These are phyloP conservation scores for Trinectes maculatus DNA, from an alignment of 2,113 vertebrate genomes.

Conservation along the genomic window DNA sequence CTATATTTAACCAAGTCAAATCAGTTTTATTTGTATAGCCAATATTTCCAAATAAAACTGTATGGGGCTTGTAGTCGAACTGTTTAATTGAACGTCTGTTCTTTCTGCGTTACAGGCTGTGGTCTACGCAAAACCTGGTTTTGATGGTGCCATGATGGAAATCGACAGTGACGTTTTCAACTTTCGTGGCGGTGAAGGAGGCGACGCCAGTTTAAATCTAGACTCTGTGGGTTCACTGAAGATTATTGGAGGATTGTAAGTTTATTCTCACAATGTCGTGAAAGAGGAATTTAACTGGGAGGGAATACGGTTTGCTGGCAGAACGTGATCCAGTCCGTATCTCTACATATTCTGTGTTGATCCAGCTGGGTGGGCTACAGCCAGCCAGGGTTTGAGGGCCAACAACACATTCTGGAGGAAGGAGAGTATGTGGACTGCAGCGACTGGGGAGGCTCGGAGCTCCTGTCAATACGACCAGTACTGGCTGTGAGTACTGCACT, in stretches of 20 bases:
- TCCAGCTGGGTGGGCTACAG: constrained; percentile 92
- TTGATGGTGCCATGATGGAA: constrained; percentile 86
- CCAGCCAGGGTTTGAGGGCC: constrained; percentile 88
- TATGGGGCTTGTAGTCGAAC: too few species aligned
- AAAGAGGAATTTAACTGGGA: too few species aligned
- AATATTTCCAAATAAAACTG: too few species aligned
- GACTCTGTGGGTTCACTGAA: constrained; percentile 87
- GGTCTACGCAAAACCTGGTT: constrained; percentile 89
- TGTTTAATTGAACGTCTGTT: not conserved
- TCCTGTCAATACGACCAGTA: constrained; percentile 87
- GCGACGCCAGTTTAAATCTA: constrained; percentile 4
- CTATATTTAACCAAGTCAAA: too few species aligned
- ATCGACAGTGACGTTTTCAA: constrained; percentile 84
- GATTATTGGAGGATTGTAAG: constrained; percentile 92
- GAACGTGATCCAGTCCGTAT: constrained; percentile 1
- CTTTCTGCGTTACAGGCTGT: constrained; percentile 77
- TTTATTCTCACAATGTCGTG: too few species aligned
- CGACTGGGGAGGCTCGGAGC: constrained; percentile 88
- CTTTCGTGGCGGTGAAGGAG: constrained; percentile 62
- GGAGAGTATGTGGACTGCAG: constrained; percentile 89
- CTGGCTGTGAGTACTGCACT: constrained; percentile 83
- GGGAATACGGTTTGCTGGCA: not conserved
- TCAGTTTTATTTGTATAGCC: too few species aligned
- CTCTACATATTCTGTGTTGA: not conserved
- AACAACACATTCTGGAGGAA: constrained; percentile 94